Evolutionary conservation across 2,113 vertebrate genomes (phyloP).

Genomic region (Gyps fulvus): DNA sequence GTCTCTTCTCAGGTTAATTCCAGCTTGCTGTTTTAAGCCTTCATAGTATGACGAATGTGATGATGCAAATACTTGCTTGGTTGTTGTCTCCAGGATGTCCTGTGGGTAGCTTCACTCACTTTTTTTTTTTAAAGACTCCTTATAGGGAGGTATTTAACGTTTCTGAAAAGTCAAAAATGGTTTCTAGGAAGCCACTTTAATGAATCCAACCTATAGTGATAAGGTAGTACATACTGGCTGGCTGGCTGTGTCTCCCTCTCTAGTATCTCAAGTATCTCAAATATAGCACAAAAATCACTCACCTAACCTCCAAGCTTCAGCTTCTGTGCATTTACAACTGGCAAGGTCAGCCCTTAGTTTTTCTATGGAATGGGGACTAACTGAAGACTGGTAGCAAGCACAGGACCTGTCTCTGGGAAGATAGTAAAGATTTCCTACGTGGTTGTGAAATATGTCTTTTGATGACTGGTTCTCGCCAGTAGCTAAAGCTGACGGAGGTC

Average conservation of each 20-base stretch:
- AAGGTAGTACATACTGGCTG: neutral
- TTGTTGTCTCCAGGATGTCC: neutral
- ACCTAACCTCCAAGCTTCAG: neutral
- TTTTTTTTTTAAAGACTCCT: neutral
- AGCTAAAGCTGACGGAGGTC: neutral
- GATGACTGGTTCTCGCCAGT: neutral
- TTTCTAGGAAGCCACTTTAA: neutral
- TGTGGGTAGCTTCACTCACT: neutral
- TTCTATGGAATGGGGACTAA: neutral
- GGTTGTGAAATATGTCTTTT: neutral
- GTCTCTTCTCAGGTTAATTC: neutral
- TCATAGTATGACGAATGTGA: neutral
- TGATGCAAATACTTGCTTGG: neutral
- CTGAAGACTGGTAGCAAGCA: neutral
- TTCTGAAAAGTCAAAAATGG: neutral
- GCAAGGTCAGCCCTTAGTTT: neutral
- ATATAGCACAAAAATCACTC: neutral
- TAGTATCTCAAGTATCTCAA: neutral
- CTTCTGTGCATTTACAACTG: neutral
- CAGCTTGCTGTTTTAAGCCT: conserved; percentile 32
- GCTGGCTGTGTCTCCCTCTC: neutral
- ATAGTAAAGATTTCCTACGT: neutral
- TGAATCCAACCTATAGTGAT: neutral
- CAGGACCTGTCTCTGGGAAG: neutral
- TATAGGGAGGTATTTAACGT: neutral